Conservation (phyloP, 2,888 invertebrate genomes). For the Clanis bilineata region DNA sequence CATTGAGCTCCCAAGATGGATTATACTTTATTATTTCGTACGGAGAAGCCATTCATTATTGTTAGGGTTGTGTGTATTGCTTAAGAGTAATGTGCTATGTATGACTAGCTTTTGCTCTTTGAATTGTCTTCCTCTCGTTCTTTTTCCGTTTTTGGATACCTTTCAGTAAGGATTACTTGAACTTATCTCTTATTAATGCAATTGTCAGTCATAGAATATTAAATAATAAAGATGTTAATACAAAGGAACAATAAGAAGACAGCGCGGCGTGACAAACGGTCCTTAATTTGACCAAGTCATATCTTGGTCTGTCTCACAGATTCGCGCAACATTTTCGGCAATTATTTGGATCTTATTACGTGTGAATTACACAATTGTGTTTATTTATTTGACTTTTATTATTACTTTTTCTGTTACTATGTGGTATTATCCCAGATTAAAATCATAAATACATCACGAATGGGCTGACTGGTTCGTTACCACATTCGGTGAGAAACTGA, state of each 20-base stretch:
- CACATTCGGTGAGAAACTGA: too few relatives aligned
- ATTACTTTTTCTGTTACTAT: not conserved
- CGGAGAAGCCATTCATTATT: constrained; percentile 1
- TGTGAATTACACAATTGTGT: not conserved
- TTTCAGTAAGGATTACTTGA: too few relatives aligned
- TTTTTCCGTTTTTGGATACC: too few relatives aligned
- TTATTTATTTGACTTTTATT: too few relatives aligned
- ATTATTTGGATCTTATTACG: not conserved
- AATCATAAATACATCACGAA: too few relatives aligned
- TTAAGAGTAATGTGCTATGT: too few relatives aligned
- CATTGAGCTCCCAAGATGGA: constrained; percentile 50
- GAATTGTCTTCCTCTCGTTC: too few relatives aligned
- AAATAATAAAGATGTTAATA: constrained; percentile 1
- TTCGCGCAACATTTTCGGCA: constrained; percentile 2
- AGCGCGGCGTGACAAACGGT: not conserved
- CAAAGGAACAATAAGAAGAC: not conserved
- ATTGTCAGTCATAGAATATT: too few relatives aligned
- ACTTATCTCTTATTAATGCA: too few relatives aligned
- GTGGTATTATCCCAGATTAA: too few relatives aligned
- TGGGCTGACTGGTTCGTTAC: too few relatives aligned
- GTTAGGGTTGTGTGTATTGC: constrained; percentile 5
- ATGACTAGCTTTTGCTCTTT: too few relatives aligned
- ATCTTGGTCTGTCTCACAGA: constrained; percentile 9
- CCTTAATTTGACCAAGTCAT: constrained; percentile 15
- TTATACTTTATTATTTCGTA: constrained; percentile 41